Evolutionary conservation across 2,888 invertebrate species (phyloP), one percentile per base, ranked within the genome.

Genomic region (Coenonympha arcania): DNA sequence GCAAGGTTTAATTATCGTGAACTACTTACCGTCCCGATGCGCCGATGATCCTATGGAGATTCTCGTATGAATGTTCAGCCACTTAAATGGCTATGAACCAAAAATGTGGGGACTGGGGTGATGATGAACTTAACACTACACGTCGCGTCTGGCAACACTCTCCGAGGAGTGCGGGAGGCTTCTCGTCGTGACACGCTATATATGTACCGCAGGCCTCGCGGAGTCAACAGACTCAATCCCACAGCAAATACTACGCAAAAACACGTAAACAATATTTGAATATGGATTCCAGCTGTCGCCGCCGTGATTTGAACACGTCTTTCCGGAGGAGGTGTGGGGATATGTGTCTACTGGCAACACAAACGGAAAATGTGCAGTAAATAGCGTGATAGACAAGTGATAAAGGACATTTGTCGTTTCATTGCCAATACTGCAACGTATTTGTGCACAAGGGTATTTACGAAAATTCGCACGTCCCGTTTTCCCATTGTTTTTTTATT

Each of bases 71-170:
- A 54, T 69, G 83, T 84, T 82, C 85, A 55, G 77, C 83, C 84
- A 85, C 84, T 68, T 63, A 59, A 45, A 76, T 84, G 84, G 73
- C 83, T 85, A 84, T 85, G 85, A 85, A 85, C 84, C 56, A 65
- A 56, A 55, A 51, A 64, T 49, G 63, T 41, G 46, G 33, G n/a
- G n/a, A n/a, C n/a, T n/a, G n/a, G 61, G 57, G 63, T 71, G 76
- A 69, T 54, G 24, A 65, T 79, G 74, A 76, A 74, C 76, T 77
- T 76, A 79, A 71, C 66, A 73, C 74, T 77, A 76, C 55, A 16
- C 60, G 63, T 59, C 70, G 67, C 70, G 68, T 66, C 64, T 60
- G 63, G 61, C 58, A 74, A 72, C 82, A 82, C 84, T 79, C 82
- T 71, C 72, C 55, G 63, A 61, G 65, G 84, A 84, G 84, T 83